Conservation (phyloP, 1,140 invertebrate species). For the Vollenhovia emeryi region DNA sequence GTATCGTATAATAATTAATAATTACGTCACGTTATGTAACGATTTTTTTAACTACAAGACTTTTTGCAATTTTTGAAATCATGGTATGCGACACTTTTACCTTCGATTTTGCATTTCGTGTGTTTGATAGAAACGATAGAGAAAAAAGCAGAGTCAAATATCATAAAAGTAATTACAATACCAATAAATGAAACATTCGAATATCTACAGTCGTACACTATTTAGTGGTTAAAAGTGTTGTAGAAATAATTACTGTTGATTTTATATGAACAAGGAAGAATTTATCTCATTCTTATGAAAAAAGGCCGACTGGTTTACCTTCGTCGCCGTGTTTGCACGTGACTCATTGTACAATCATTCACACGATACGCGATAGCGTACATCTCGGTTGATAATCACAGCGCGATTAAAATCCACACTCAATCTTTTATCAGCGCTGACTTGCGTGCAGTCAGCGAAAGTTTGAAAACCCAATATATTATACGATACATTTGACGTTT, state of each 20-base stretch:
- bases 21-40: neutral
- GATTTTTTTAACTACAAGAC: neutral
- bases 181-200: neutral
- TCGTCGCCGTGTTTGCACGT: neutral
- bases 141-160: neutral
- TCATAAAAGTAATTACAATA: neutral
- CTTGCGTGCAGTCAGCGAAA: neutral
- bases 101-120: neutral
- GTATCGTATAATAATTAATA: neutral
- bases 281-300: conserved; percentile 9
- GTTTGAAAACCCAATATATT: neutral
- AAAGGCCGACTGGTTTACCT: conserved; percentile 32
- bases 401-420: conserved; percentile 23
- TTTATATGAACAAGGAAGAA: conserved; percentile 8
- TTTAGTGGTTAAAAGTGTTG: too few relatives aligned
- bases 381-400: conserved; percentile 21
- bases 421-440: neutral
- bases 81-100: neutral
- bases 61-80: neutral
- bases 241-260: neutral
- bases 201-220: too few relatives aligned
- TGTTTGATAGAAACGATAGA: neutral
- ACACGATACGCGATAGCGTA: neutral
- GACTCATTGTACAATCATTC: conserved; percentile 39
- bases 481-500: neutral